Percentiles rank a stretch among this genome's conserved stretches.
These are phyloP conservation scores for Siniperca scherzeri DNA, from an alignment of 2,797 vertebrate genomes.

Conservation along the genomic window DNA sequence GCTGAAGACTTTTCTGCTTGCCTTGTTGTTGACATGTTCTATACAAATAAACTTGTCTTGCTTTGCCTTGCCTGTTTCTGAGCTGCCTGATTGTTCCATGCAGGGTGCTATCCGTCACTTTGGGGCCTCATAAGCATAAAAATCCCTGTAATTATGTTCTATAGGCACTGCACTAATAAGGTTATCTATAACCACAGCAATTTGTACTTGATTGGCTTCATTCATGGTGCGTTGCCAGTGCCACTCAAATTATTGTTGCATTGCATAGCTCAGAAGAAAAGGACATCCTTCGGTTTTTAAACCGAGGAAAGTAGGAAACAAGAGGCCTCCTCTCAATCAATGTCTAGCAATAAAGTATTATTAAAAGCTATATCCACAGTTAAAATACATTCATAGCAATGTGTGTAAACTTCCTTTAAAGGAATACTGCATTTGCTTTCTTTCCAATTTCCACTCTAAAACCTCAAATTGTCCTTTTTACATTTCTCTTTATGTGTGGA, in stretches of 20 bases:
- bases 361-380: background rate
- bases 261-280: conserved; percentile 27
- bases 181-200: conserved; percentile 50
- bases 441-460: background rate
- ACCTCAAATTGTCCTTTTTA: background rate
- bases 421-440: background rate
- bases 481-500: background rate
- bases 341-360: background rate
- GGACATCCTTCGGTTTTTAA: conserved; percentile 16
- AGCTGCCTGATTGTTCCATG: conserved; percentile 51
- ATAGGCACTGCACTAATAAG: conserved; percentile 48
- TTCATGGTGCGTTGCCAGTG: conserved; percentile 37
- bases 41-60: no score
- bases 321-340: background rate
- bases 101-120: conserved; percentile 48
- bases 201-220: conserved; percentile 64
- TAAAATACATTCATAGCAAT: background rate
- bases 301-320: background rate
- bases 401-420: background rate
- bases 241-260: conserved; percentile 58
- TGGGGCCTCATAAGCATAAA: conserved; percentile 50
- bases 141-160: conserved; percentile 54
- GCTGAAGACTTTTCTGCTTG: no score
- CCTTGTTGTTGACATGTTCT: no score
- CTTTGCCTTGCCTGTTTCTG: background rate